Base-by-base conservation (phyloP, 2,888 invertebrate genomes). In the Conistra vaccinii region DNA sequence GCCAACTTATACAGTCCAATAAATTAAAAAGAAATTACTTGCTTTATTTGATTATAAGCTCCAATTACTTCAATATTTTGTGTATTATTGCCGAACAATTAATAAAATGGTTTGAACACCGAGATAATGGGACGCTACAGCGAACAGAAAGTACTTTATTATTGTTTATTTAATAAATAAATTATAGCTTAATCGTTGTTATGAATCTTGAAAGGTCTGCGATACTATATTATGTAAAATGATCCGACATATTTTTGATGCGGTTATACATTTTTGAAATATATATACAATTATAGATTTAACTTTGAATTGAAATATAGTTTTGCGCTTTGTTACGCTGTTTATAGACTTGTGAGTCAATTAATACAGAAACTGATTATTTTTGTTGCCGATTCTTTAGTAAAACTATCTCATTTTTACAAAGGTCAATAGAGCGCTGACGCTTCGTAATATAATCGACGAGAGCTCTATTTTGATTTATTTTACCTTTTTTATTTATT, bases 51-150 rank as follows among this genome's bases (percentile, higher is more conserved):
- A 60, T 73, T 35, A 60, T 57, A 78, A 32, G 62, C 53, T 69
- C 55, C 78, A 71, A 68, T 78, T 68, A 83, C 58, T 63, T 14
- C 17, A 62, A 69, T 58, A 60, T 20, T 67, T 45, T 29, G n/a
- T 17, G 35, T 45, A 39, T 60, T 61, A 65, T 3, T 60, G 45
- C 2, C 39, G 42, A 71, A 39, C 29, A 70, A 77, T 68, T 68
- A 60, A 71, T 68, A 53, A 82, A 81, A 69, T 2, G 10, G 9
- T 20, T 60, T 14, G 5, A 51, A 61, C 32, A 57, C 42, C 6
- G 12, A 48, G 42, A 42, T 61, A 66, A 81, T 83, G 57, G 17
- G 17, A 83, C 51, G 42, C 14, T 60, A 69, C 51, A 48, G 26
- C 26, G 14, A 39, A 39, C 45, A 66, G 17, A 62, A 53, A 23